Evolutionary conservation across 2,888 invertebrate species (phyloP), one percentile per base, ranked within the genome.

Genomic region (Escarpia spicata): DNA sequence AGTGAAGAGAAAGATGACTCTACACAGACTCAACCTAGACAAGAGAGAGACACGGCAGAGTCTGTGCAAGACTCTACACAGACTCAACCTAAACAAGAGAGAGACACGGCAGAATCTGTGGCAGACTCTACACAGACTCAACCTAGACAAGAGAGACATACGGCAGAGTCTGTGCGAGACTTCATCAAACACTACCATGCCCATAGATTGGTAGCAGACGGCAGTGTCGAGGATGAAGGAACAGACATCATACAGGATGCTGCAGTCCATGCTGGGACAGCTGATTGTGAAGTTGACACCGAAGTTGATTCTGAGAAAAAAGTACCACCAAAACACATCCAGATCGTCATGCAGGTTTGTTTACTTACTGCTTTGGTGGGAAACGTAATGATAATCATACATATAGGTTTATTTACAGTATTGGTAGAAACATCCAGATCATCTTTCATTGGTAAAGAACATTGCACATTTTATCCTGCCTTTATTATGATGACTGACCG

Each of bases 291-390:
- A 52, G 26, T n/a, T 31, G 43, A 91, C 26, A 44, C 92, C 45
- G 75, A 75, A 75, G 75, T 75, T 26, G 75, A 37, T 37, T 3
- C 43, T 91, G 26, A 93, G 92, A 94, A 94, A 89, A 92, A 93
- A 92, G 92, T 93, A 43, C 92, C 93, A 19, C 95, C 95, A 3
- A 92, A 94, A 45, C 95, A 95, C 94, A 94, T 95, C 15, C 92
- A 92, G 43, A 93, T 94, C 90, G 94, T 95, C 12, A 94, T 95
- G 92, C 94, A 95, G 94, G 94, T 95, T 92, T 43, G 90, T 44
- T 60, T 19, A 75, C 75, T 75, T 75, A 75, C 75, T 75, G 75
- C 75, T 12, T 4, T 75, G 75, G 75, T 75, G 26, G 26, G n/a
- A 26, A 26, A 75, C 75, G 19, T 26, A 2, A 19, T 19, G 26